These are phyloP conservation scores for Halichoeres trimaculatus DNA, from an alignment of 2,113 vertebrate genomes.

Conservation along the genomic window DNA sequence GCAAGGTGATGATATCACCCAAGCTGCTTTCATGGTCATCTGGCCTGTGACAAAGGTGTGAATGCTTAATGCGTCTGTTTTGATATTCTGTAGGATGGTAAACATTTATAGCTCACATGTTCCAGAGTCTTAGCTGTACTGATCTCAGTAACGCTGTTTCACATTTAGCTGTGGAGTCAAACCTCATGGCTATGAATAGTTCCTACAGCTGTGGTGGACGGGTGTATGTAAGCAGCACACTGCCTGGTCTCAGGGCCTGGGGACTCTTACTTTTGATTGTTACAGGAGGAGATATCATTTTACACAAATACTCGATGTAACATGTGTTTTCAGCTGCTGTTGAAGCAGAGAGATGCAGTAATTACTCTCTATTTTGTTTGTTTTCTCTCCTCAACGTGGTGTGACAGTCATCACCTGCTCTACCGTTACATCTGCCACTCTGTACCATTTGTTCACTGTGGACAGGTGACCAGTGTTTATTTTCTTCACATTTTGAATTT, in stretches of 20 bases:
- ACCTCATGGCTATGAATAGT: constrained; percentile 3
- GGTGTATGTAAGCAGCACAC: background rate
- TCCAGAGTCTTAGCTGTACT: constrained; percentile 14
- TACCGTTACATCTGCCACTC: background rate
- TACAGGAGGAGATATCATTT: background rate
- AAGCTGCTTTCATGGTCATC: background rate
- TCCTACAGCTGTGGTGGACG: background rate
- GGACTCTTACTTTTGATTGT: background rate
- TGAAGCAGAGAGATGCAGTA: background rate
- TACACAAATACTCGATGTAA: background rate
- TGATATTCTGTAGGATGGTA: background rate
- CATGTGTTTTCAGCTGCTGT: background rate
- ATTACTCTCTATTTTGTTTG: background rate
- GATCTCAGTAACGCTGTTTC: constrained; percentile 1
- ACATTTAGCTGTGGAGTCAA: constrained; percentile 10
- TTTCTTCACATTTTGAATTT: constrained; percentile 52
- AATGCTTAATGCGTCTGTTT: background rate
- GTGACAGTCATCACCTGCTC: constrained; percentile 15
- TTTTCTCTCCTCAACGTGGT: background rate
- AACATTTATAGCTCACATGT: constrained; percentile 22
- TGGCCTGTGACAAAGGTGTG: background rate
- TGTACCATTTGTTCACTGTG: constrained; percentile 37
- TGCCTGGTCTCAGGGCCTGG: background rate
- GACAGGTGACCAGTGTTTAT: constrained; percentile 64
- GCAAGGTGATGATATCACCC: background rate